Base-by-base conservation (phyloP, 1,140 invertebrate species). In the Thaumatotibia leucotreta region DNA sequence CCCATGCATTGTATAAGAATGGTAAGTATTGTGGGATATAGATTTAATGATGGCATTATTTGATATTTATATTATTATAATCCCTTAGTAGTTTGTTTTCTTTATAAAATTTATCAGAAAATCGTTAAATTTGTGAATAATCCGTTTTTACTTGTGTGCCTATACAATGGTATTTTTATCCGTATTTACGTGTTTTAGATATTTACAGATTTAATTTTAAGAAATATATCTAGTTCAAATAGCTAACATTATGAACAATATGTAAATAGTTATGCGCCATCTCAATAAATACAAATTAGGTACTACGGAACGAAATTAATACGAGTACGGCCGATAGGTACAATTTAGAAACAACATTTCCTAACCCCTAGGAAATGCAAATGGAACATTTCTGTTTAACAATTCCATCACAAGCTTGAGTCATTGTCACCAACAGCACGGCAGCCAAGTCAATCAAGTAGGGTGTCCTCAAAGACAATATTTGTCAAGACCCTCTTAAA, bases 381-480 rank as follows among this genome's bases (percentile, higher is more conserved):
- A 45, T 45, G 14, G 35, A 45, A 45, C 35, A 45, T 45, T 45
- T 45, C 14, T 45, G 35, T 14, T 45, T 45, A 45, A 45, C 35
- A 11, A 45, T 45, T 45, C 24, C 52, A 27, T 29, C 52, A 58
- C 27, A 27, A 10, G 52, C 4, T 58, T 58, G 23, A 58, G 24
- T 45, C 49, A 24, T 24, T 24, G 52, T 58, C 52, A 27, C 23
- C 52, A 29, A 10, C 23, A 14, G 17, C 9, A 14, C 23, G 20
- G 49, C 17, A 52, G 22, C 23, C 52, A 27, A 58, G 52, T 58
- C 52, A 58, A 58, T 58, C 52, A 27, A 58, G 50, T 52, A 52
- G 52, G 52, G 27, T 58, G 52, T 58, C 52, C 52, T 58, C 52
- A 58, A 58, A 58, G 52, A 31, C 52, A 58, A 58, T 58, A 58